These are phyloP conservation scores for Glaucopsyche alexis DNA, from an alignment of 2,888 invertebrate species.

Conservation along the genomic window DNA sequence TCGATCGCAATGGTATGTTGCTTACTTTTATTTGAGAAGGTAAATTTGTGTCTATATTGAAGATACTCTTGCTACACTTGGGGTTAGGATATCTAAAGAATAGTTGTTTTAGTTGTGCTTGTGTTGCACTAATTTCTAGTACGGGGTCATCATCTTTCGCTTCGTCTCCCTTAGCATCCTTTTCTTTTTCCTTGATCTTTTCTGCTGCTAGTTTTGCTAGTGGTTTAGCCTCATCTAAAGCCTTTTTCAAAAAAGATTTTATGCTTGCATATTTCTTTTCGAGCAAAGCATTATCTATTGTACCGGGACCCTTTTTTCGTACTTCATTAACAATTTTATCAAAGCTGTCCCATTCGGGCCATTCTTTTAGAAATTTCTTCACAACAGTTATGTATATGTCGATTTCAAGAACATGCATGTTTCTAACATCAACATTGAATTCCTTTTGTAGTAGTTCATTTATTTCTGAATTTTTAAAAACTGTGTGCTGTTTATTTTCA, in stretches of 20 bases:
- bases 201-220: conserved; percentile 45
- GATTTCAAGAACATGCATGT: conserved; percentile 53
- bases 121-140: conserved; percentile 51
- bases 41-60: conserved; percentile 45
- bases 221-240: conserved; percentile 47
- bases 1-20: conserved; percentile 40
- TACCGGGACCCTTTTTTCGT: conserved; percentile 43
- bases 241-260: conserved; percentile 51
- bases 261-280: conserved; percentile 52
- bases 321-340: conserved; percentile 49
- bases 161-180: conserved; percentile 23
- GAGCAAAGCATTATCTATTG: conserved; percentile 46
- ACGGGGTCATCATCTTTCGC: conserved; percentile 42
- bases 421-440: conserved; percentile 49
- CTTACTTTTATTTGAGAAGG: conserved; percentile 43
- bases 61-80: conserved; percentile 46
- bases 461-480: conserved; percentile 61
- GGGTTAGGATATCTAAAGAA: conserved; percentile 49
- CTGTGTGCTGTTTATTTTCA: conserved; percentile 56
- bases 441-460: conserved; percentile 57
- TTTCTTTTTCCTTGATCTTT: conserved; percentile 37
- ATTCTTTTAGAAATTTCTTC: conserved; percentile 63
- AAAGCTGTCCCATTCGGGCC: conserved; percentile 67
- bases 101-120: conserved; percentile 50
- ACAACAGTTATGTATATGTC: conserved; percentile 61